Percentiles rank a stretch among this genome's conserved stretches.
Conservation (phyloP, 2,113 vertebrate species). For the Crotalus horridus region DNA sequence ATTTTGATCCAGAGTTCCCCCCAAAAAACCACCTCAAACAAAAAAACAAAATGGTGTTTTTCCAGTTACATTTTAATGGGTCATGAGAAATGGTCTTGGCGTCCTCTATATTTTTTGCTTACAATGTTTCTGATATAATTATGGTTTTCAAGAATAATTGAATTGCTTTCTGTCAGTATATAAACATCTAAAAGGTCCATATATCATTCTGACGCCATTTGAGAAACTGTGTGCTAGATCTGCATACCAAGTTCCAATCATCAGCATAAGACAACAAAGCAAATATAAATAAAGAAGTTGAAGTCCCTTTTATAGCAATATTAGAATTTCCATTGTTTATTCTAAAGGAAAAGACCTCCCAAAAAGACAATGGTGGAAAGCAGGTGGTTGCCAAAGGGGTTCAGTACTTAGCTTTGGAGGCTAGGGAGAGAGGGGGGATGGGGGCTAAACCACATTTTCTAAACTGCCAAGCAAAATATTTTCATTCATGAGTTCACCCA, state of each 20-base stretch:
- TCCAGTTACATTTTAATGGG: not conserved
- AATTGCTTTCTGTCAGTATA: constrained; percentile 45
- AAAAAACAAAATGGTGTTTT: not conserved
- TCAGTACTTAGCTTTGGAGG: constrained; percentile 34
- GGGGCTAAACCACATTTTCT: constrained; percentile 54
- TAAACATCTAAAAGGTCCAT: constrained; percentile 58
- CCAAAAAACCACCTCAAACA: not conserved
- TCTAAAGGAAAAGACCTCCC: constrained; percentile 61
- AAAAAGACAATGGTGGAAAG: constrained; percentile 62
- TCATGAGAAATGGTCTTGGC: not conserved
- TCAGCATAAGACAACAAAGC: constrained; percentile 51
- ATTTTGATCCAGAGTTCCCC: not conserved
- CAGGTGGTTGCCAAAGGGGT: constrained; percentile 59
- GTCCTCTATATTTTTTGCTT: constrained; percentile 47
- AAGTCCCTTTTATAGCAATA: constrained; percentile 51
- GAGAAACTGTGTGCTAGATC: constrained; percentile 53
- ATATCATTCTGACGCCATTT: constrained; percentile 58
- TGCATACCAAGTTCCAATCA: constrained; percentile 43
- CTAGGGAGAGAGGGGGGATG: constrained; percentile 16
- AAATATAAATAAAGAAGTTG: constrained; percentile 46
- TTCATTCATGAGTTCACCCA: constrained; percentile 82
- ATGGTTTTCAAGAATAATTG: constrained; percentile 18
- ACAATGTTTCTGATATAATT: constrained; percentile 43
- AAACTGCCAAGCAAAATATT: constrained; percentile 81
- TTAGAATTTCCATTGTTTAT: constrained; percentile 67